Evolutionary conservation across 2,888 invertebrate species (phyloP).

Genomic region (Monochamus alternatus): DNA sequence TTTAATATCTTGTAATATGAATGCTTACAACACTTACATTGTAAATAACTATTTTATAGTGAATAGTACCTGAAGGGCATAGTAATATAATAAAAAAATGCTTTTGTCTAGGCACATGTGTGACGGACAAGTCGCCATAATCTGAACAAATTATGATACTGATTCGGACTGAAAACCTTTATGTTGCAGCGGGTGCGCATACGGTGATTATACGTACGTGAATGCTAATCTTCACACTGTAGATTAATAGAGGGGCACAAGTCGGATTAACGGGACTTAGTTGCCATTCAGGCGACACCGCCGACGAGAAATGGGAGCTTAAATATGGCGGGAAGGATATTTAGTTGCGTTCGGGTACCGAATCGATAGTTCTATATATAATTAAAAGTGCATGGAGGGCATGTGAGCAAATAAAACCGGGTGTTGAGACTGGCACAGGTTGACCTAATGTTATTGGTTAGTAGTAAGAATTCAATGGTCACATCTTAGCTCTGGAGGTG

Average conservation of each 20-base stretch:
- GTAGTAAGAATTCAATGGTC: neutral
- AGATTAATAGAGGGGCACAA: conserved; percentile 52
- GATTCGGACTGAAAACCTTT: too few species aligned
- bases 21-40: too few species aligned
- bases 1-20: too few species aligned
- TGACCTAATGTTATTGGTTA: neutral
- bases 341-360: conserved; percentile 20
- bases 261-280: conserved; percentile 52
- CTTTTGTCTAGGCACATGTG: too few species aligned
- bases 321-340: conserved; percentile 26
- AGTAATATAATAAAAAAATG: too few species aligned
- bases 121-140: too few species aligned
- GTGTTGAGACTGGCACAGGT: neutral
- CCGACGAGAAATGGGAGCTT: conserved; percentile 17
- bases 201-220: conserved; percentile 32
- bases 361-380: conserved; percentile 11
- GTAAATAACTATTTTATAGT: too few species aligned
- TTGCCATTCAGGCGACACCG: conserved; percentile 37
- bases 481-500: neutral
- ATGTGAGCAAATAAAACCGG: conserved; percentile 7
- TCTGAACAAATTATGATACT: too few species aligned
- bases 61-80: too few species aligned
- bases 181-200: neutral
- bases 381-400: neutral
- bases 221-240: conserved; percentile 47